Evolutionary conservation across 2,113 vertebrate genomes (phyloP).

Genomic region (Macquaria australasica): DNA sequence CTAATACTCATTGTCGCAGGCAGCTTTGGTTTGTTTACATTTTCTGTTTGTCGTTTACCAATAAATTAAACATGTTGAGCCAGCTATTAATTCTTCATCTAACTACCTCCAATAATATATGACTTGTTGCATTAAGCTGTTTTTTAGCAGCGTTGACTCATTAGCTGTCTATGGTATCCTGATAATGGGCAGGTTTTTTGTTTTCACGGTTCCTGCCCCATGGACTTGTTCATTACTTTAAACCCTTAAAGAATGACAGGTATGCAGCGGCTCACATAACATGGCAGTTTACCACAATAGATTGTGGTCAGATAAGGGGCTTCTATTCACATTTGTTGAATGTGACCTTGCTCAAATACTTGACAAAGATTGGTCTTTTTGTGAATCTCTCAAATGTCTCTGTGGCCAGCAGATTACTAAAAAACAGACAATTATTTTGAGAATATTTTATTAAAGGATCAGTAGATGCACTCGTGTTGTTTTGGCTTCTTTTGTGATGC

Average conservation of each 20-base stretch:
- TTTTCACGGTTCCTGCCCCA: background rate
- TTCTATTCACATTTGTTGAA: constrained; percentile 46
- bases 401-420: background rate
- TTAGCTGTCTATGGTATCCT: constrained; percentile 23
- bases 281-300: constrained; percentile 33
- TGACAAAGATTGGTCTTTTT: background rate
- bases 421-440: background rate
- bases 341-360: constrained; percentile 44
- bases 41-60: background rate
- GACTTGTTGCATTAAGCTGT: background rate
- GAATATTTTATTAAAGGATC: background rate
- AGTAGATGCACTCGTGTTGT: background rate
- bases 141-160: background rate
- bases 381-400: background rate
- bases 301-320: constrained; percentile 50
- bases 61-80: background rate
- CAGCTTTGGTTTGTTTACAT: constrained; percentile 60
- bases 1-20: constrained; percentile 2
- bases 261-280: constrained; percentile 62
- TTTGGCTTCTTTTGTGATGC: background rate
- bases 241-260: constrained; percentile 68
- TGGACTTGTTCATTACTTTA: constrained; percentile 54
- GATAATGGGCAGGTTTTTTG: constrained; percentile 35
- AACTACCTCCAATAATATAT: background rate
- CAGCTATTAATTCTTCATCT: background rate